A percentile compares a stretch with the other conserved stretches of the same genome.
Conservation (phyloP, 1,140 invertebrate species). For the Holotrichia oblita region DNA sequence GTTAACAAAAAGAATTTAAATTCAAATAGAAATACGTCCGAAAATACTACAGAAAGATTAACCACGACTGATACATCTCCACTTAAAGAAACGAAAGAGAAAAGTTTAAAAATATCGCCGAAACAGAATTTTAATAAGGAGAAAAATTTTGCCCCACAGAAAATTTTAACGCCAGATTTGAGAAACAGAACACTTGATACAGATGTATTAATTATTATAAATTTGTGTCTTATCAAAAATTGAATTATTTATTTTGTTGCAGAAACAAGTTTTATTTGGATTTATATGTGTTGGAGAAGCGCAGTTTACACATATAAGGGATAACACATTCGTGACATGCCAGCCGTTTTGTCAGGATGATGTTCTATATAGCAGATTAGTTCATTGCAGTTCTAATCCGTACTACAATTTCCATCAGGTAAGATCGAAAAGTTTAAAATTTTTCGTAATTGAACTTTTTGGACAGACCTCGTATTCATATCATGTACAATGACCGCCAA, state of each 20-base stretch:
- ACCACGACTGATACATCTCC: not conserved
- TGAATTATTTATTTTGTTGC: conserved; percentile 43
- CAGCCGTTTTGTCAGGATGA: conserved; percentile 65
- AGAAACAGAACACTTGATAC: conserved; percentile 19
- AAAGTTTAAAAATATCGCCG: not conserved
- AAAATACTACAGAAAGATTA: not conserved
- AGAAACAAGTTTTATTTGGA: conserved; percentile 63
- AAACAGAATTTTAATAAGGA: not conserved
- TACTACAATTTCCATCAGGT: conserved; percentile 66
- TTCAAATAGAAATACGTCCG: not conserved
- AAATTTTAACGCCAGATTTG: not conserved
- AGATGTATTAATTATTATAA: not conserved
- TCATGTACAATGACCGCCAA: too few relatives aligned
- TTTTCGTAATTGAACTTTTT: too few relatives aligned
- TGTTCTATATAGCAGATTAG: conserved; percentile 61
- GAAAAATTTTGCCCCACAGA: not conserved
- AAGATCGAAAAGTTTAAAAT: too few relatives aligned
- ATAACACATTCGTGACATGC: conserved; percentile 63
- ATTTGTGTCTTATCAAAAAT: not conserved
- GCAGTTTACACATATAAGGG: conserved; percentile 56
- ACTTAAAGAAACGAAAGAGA: not conserved
- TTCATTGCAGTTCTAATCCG: conserved; percentile 61
- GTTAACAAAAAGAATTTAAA: conserved; percentile 6
- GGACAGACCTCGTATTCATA: too few relatives aligned
- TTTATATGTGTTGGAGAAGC: conserved; percentile 65